A percentile compares a stretch with the other conserved stretches of the same genome.
These are phyloP conservation scores for Loris lydekkerianus DNA, from an alignment of 2,797 vertebrate species.

Conservation along the genomic window DNA sequence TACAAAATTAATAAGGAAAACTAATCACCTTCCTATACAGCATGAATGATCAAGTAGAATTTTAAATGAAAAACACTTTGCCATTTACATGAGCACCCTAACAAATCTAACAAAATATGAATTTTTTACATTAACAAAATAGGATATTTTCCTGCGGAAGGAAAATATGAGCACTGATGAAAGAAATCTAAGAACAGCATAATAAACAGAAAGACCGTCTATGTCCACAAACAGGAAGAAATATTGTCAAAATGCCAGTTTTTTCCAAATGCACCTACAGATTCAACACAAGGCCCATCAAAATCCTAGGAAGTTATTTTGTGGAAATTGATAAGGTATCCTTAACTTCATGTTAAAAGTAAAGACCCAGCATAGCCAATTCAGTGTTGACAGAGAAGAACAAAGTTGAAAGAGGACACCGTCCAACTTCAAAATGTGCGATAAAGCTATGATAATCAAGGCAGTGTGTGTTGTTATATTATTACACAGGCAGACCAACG, in stretches of 20 bases:
- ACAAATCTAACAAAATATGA: neutral
- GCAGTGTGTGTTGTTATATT: neutral
- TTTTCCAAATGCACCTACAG: neutral
- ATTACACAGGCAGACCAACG: neutral
- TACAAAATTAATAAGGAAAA: neutral
- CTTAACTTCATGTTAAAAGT: neutral
- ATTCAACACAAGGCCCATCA: neutral
- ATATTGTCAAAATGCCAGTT: neutral
- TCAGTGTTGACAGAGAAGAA: neutral
- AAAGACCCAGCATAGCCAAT: neutral
- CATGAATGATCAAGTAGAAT: neutral
- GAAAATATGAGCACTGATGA: neutral
- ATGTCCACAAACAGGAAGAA: neutral
- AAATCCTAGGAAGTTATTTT: neutral
- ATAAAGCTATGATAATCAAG: neutral
- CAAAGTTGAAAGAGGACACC: neutral
- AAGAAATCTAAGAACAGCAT: neutral
- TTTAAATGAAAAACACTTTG: neutral
- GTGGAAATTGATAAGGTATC: neutral
- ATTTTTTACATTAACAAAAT: neutral
- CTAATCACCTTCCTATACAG: neutral
- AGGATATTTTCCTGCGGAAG: too few relatives aligned
- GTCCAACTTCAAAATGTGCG: neutral
- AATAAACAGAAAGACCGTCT: neutral
- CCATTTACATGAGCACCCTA: neutral